These are phyloP conservation scores for Chymomyza amoena DNA, from an alignment of 2,888 invertebrate species.

Conservation along the genomic window DNA sequence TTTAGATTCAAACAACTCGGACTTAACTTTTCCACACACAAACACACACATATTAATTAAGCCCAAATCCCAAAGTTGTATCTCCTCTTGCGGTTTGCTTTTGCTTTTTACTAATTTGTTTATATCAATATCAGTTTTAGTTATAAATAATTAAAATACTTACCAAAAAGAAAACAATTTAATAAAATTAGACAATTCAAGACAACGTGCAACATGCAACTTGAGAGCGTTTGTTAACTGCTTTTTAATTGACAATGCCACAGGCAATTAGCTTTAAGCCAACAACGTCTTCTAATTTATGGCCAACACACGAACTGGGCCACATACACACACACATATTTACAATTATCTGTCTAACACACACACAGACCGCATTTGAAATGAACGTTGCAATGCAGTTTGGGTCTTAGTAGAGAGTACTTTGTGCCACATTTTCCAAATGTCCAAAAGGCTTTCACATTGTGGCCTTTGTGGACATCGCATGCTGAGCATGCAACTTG, in stretches of 20 bases:
- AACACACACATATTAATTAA: no score
- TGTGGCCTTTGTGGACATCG: conserved; percentile 19
- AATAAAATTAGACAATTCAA: not conserved
- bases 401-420: not conserved
- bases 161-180: not conserved
- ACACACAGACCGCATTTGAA: not conserved
- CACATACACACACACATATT: conserved; percentile 12
- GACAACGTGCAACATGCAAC: not conserved
- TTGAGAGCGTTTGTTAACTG: not conserved
- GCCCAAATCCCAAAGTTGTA: no score
- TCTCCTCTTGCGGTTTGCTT: no score
- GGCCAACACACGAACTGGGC: not conserved
- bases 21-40: no score
- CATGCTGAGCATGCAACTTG: not conserved
- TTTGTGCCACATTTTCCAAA: not conserved
- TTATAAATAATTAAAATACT: not conserved
- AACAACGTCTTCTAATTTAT: conserved; percentile 44
- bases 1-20: no score
- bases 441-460: conserved; percentile 49
- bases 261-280: conserved; percentile 31
- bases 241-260: conserved; percentile 48
- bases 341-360: not conserved
- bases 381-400: not conserved
- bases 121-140: not conserved
- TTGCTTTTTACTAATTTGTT: no score